These are phyloP conservation scores for Sebastes vulpes DNA, from an alignment of 2,797 vertebrate species.

Conservation along the genomic window DNA sequence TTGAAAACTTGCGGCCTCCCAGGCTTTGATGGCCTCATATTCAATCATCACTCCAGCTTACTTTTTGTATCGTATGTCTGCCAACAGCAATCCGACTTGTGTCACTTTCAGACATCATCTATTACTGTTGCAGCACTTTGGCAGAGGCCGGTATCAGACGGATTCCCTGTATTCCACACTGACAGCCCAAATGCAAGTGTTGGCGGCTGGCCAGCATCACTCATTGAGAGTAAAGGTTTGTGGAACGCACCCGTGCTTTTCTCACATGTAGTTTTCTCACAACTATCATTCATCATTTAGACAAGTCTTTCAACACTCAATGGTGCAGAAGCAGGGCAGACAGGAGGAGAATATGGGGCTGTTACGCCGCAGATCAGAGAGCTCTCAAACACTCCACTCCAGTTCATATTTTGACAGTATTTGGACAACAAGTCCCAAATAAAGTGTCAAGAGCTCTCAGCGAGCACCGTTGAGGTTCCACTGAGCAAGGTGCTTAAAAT, in stretches of 20 bases:
- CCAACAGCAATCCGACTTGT: conserved; percentile 56
- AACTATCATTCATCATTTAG: conserved; percentile 51
- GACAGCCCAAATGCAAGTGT: conserved; percentile 52
- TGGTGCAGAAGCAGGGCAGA: background rate
- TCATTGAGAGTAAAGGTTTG: conserved; percentile 58
- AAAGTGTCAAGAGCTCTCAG: background rate
- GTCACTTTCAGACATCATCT: conserved; percentile 57
- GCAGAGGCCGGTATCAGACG: conserved; percentile 38
- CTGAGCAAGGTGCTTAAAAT: background rate
- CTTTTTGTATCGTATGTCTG: conserved; percentile 48
- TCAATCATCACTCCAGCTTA: conserved; percentile 38
- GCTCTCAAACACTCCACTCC: conserved; percentile 5
- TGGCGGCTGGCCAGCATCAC: conserved; percentile 60
- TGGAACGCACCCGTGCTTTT: conserved; percentile 50
- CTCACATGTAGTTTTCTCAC: conserved; percentile 27
- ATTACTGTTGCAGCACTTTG: conserved; percentile 50
- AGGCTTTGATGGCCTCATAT: conserved; percentile 12
- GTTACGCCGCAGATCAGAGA: background rate
- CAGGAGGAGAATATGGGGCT: conserved; percentile 2
- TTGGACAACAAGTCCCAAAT: conserved; percentile 14
- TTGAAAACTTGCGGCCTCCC: conserved; percentile 9
- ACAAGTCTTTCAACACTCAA: conserved; percentile 42
- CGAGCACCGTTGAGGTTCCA: background rate
- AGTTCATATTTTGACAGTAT: conserved; percentile 20
- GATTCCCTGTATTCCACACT: conserved; percentile 40